phyloP scores from a whole-genome alignment of 2,888 invertebrate species.

The Stramonita haemastoma region DNA sequence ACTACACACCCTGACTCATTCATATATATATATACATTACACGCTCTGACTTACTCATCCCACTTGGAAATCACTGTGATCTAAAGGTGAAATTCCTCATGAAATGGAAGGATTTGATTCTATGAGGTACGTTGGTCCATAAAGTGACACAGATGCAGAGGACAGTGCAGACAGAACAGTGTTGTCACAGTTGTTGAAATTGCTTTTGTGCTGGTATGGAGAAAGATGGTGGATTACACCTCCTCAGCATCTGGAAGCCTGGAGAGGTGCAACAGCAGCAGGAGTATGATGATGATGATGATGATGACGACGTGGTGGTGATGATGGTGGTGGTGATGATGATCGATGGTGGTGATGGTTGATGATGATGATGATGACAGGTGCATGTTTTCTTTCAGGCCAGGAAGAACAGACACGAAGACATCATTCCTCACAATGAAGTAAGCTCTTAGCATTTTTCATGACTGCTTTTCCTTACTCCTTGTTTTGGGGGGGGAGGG shows the following conservation, averaged over 20 bases:
- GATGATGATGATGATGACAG: not conserved
- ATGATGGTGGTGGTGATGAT: not conserved
- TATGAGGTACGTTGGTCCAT: not conserved
- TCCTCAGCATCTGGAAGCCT: no score
- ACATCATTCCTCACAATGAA: slow-evolving; percentile 44
- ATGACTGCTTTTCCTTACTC: not conserved
- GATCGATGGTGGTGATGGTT: not conserved
- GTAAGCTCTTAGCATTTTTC: slow-evolving; percentile 31
- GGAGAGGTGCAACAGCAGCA: no score
- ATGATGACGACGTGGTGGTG: not conserved
- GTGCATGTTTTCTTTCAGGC: slow-evolving; percentile 27
- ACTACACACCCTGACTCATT: not conserved
- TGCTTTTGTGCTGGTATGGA: no score
- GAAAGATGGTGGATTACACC: no score
- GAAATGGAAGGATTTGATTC: not conserved
- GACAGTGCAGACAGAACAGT: not conserved
- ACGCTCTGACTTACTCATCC: no score
- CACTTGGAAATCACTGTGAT: no score
- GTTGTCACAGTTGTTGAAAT: not conserved
- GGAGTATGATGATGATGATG: not conserved
- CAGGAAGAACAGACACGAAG: slow-evolving; percentile 41
- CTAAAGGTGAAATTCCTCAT: no score
- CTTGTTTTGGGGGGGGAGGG: no score
- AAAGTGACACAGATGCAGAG: not conserved
- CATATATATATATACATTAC: not conserved